Percentiles rank a stretch among this genome's conserved stretches.
Evolutionary conservation across 2,888 invertebrate genomes (phyloP).

Genomic region (Cremastinae sp.): DNA sequence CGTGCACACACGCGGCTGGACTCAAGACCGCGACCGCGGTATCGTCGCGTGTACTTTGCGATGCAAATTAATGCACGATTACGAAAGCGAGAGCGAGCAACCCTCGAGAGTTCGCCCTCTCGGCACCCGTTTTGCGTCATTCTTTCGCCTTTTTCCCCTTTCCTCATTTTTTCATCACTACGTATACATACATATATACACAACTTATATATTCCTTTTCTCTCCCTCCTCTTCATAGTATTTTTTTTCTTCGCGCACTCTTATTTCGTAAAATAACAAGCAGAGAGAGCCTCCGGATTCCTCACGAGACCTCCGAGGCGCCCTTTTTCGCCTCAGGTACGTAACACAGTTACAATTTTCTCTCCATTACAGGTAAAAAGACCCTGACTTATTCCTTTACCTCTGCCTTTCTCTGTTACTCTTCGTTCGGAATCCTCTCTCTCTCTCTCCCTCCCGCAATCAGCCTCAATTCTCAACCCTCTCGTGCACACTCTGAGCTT

Average conservation of each 20-base stretch:
- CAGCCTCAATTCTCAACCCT: conserved; percentile 69
- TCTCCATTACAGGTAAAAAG: conserved; percentile 31
- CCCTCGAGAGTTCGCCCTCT: conserved; percentile 62
- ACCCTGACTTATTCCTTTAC: conserved; percentile 35
- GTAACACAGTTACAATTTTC: conserved; percentile 4
- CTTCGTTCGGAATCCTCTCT: background rate
- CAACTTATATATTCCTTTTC: too few species aligned
- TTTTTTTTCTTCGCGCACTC: too few species aligned
- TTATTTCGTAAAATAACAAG: too few species aligned
- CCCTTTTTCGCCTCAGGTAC: background rate
- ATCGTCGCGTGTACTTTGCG: conserved; percentile 78
- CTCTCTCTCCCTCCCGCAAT: conserved; percentile 35
- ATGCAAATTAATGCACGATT: conserved; percentile 80
- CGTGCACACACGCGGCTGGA: conserved; percentile 68
- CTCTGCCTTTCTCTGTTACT: conserved; percentile 2
- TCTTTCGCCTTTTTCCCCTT: conserved; percentile 43
- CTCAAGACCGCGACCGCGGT: conserved; percentile 61
- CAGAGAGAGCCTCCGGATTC: too few species aligned
- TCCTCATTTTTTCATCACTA: conserved; percentile 41
- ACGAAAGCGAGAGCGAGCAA: conserved; percentile 69
- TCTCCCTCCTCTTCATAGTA: too few species aligned
- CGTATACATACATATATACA: background rate
- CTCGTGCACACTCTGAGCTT: conserved; percentile 61
- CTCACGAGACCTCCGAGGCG: background rate
- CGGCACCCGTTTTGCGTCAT: conserved; percentile 52